These are phyloP conservation scores for Gobio gobio DNA, from an alignment of 2,113 vertebrate genomes.

Conservation along the genomic window DNA sequence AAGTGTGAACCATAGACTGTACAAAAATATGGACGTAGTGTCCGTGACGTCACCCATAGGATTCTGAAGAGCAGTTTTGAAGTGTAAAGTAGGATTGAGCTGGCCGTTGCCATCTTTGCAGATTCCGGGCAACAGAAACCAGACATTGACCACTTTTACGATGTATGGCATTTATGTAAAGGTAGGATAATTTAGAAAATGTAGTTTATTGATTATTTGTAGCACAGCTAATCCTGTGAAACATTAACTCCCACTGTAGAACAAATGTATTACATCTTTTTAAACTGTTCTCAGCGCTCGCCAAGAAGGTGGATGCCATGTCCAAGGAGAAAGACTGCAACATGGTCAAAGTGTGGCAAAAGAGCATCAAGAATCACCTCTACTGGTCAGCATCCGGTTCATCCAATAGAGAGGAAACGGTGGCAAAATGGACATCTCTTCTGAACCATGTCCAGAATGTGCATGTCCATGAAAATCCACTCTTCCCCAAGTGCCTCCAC, in stretches of 20 bases:
- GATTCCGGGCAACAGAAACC: slow-evolving; percentile 40
- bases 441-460: slow-evolving; percentile 26
- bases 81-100: too few relatives aligned
- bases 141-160: background rate
- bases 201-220: background rate
- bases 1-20: too few relatives aligned
- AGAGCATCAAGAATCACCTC: slow-evolving; percentile 2
- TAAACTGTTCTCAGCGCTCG: background rate
- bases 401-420: slow-evolving; percentile 19
- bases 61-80: too few relatives aligned
- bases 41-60: too few relatives aligned
- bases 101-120: too few relatives aligned
- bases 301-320: background rate
- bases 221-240: background rate
- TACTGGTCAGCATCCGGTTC: background rate
- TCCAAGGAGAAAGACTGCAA: background rate
- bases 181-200: background rate
- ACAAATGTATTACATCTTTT: background rate
- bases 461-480: slow-evolving; percentile 32
- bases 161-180: slow-evolving; percentile 10
- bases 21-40: too few relatives aligned
- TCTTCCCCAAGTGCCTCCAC: slow-evolving; percentile 24
- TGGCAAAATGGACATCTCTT: slow-evolving; percentile 24
- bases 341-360: background rate
- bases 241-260: background rate